phyloP scores from a whole-genome alignment of 1,140 invertebrate genomes.

The Drosophila pachea region DNA sequence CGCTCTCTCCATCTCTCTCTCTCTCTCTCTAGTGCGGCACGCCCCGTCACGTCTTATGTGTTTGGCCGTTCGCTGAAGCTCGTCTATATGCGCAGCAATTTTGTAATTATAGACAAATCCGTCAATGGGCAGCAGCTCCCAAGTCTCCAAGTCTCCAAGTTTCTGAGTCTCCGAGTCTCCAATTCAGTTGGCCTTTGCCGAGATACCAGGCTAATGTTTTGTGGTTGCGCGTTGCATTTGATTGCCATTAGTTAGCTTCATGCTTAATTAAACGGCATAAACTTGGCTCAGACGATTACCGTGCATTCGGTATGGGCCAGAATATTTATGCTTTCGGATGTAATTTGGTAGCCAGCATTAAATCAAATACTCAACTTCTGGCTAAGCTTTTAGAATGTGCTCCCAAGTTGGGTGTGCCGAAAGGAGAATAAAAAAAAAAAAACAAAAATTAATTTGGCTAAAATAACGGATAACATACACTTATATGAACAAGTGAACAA shows the following conservation, averaged over 20 bases:
- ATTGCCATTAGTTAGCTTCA: conserved; percentile 45
- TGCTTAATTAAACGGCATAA: conserved; percentile 64
- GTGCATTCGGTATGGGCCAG: conserved; percentile 34
- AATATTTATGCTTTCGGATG: conserved; percentile 49
- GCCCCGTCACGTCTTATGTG: conserved; percentile 63
- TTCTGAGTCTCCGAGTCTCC: too few species aligned
- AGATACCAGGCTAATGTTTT: conserved; percentile 59
- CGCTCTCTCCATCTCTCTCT: conserved; percentile 23
- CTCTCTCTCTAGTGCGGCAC: conserved; percentile 43
- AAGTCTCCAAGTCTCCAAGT: background rate
- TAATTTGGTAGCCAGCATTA: conserved; percentile 12
- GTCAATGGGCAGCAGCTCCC: conserved; percentile 13
- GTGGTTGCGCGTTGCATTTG: conserved; percentile 60
- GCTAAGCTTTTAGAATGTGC: background rate
- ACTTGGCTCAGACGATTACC: conserved; percentile 8
- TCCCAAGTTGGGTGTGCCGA: conserved; percentile 31
- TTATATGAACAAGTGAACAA: conserved; percentile 34
- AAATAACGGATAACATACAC: conserved; percentile 28
- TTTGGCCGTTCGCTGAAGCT: conserved; percentile 44
- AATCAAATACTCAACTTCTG: conserved; percentile 8
- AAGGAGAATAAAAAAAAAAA: conserved; percentile 6
- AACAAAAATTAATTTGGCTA: conserved; percentile 8
- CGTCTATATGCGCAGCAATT: conserved; percentile 45
- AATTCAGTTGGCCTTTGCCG: conserved; percentile 35
- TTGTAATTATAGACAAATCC: conserved; percentile 44